Conservation (phyloP, 2,797 vertebrate genomes). For the Pampus argenteus region DNA sequence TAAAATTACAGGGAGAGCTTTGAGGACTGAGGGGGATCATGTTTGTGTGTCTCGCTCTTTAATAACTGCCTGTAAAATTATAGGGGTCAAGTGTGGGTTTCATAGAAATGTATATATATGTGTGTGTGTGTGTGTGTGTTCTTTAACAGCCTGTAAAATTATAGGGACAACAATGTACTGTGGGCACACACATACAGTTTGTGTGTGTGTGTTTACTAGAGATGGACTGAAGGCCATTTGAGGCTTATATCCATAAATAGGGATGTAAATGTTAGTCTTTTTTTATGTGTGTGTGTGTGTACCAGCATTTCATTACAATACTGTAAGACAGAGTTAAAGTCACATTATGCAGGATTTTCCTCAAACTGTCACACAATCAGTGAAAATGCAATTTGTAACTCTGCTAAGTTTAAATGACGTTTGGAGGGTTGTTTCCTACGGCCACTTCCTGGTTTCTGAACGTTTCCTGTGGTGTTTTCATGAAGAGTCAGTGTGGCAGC, state of each 20-base stretch:
- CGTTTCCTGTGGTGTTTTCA: no score
- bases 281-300: no score
- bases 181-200: background rate
- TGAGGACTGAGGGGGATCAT: conserved; percentile 6
- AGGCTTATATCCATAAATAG: background rate
- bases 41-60: conserved; percentile 37
- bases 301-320: no score
- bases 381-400: no score
- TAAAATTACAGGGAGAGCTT: conserved; percentile 49
- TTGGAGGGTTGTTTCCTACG: no score
- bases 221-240: background rate
- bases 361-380: no score
- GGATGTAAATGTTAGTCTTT: no score
- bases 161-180: conserved; percentile 8
- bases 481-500: no score
- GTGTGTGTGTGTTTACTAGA: background rate
- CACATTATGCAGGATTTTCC: no score
- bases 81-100: conserved; percentile 36
- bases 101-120: conserved; percentile 32
- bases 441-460: no score
- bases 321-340: no score
- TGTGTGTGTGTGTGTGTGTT: conserved; percentile 3
- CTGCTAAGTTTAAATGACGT: no score
- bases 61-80: conserved; percentile 52
- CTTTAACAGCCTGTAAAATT: conserved; percentile 61